Evolutionary conservation across 1,140 invertebrate species (phyloP), one percentile per base, ranked within the genome.

Genomic region (Nymphalis io): DNA sequence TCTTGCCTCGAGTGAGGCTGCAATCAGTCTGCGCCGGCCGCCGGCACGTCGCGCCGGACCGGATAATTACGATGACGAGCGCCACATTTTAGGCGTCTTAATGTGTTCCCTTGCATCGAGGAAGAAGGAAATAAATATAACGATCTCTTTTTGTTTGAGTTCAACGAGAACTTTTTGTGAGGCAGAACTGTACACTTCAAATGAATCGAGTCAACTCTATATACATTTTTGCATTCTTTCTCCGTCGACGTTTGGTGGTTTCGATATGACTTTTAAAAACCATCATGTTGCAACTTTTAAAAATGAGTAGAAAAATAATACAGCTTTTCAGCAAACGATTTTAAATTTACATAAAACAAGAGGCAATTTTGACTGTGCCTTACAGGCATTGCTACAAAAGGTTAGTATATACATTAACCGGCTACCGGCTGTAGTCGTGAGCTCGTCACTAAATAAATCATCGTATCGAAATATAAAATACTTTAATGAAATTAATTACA

Each of bases 11-110:
- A 40, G 33, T 59, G 39, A 27, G 61, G 11, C 51, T 57, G 39
- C 51, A 21, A 40, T 64, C 55, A 59, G 48, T 46, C 58, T 20
- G 15, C 21, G n/a, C 21, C 21, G 23, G 21, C 51, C 10, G 21
- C 5, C 16, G 46, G 5, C 18, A 15, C 48, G 20, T 18, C 6
- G 57, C 51, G 23, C 21, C 23, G 66, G 21, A 60, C 66, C 66
- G 66, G 66, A 68, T 60, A 68, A 68, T 68, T 68, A 68, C 39
- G 33, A 44, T 48, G 65, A 51, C 33, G 53, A 48, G 65, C 18
- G 40, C 33, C 27, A 48, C 58, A 68, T 51, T 68, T 68, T 68
- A 61, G 59, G 66, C 66, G 58, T 68, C 66, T 68, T 68, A 33
- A 68, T 53, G 51, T 55, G 51, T 55, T 55, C 27, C 51, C 51